These are phyloP conservation scores for Misgurnus anguillicaudatus DNA, from an alignment of 2,113 vertebrate genomes.

Conservation along the genomic window DNA sequence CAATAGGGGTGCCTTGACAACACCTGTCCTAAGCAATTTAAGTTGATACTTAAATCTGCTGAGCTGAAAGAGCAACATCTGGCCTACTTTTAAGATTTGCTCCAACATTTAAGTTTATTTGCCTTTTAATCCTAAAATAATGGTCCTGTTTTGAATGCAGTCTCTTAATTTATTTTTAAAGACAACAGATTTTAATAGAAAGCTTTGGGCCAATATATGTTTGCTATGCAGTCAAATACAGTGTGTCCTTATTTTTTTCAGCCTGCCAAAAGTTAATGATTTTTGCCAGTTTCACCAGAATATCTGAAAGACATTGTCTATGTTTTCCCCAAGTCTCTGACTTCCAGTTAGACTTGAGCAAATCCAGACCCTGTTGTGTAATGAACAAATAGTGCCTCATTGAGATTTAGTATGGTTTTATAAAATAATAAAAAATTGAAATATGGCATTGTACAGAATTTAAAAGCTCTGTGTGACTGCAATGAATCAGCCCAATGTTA, in stretches of 20 bases:
- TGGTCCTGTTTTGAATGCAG: no score
- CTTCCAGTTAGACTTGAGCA: background rate
- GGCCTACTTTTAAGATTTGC: no score
- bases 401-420: conserved; percentile 35
- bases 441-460: background rate
- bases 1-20: no score
- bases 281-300: background rate
- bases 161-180: no score
- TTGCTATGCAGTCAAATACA: background rate
- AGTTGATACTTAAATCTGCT: no score
- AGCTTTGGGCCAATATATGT: background rate
- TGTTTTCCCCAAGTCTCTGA: background rate
- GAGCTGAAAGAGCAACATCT: no score
- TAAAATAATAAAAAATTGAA: conserved; percentile 20
- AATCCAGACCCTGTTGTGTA: conserved; percentile 18
- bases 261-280: background rate
- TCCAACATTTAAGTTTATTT: no score
- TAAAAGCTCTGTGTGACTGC: conserved; percentile 2
- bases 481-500: conserved; percentile 50
- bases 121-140: no score
- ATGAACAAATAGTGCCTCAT: conserved; percentile 34
- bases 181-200: background rate
- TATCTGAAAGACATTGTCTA: no score
- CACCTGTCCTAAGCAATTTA: no score
- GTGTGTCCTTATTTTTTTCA: background rate